Conservation (phyloP, 1,140 invertebrate species). For the Lasaia peninsularis region DNA sequence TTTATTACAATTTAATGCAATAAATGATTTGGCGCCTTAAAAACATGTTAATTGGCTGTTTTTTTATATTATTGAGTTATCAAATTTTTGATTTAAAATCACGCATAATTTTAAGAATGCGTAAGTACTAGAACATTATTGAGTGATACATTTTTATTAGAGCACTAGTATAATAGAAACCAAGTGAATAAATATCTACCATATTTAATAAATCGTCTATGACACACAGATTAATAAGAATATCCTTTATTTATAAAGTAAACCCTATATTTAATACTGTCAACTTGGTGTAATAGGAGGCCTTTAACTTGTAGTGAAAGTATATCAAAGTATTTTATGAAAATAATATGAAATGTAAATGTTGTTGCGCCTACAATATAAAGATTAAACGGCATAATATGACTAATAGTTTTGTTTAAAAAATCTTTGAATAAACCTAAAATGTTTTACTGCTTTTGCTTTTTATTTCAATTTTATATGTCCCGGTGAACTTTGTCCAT, state of each 20-base stretch:
- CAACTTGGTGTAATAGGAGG: conserved; percentile 7
- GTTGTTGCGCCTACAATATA: conserved; percentile 5
- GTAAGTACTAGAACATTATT: no score
- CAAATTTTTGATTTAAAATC: no score
- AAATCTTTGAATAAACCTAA: conserved; percentile 43
- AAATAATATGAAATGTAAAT: conserved; percentile 8
- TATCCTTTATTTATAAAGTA: not conserved
- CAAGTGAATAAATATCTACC: not conserved
- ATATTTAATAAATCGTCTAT: not conserved
- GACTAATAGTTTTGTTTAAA: conserved; percentile 59
- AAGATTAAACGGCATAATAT: conserved; percentile 60
- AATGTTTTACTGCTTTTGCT: conserved; percentile 46
- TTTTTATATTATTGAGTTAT: no score
- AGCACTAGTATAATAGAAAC: no score
- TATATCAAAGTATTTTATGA: conserved; percentile 6
- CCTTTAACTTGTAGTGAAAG: conserved; percentile 8
- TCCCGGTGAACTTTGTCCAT: no score
- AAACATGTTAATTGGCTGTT: not conserved
- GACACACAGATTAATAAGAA: not conserved
- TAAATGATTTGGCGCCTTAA: not conserved
- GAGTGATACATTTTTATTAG: no score
- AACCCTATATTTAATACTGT: not conserved
- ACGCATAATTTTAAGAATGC: no score
- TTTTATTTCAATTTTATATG: conserved; percentile 26
- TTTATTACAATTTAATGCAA: not conserved